Base-by-base conservation (phyloP, 2,888 invertebrate genomes). In the Tetragnatha montana region DNA sequence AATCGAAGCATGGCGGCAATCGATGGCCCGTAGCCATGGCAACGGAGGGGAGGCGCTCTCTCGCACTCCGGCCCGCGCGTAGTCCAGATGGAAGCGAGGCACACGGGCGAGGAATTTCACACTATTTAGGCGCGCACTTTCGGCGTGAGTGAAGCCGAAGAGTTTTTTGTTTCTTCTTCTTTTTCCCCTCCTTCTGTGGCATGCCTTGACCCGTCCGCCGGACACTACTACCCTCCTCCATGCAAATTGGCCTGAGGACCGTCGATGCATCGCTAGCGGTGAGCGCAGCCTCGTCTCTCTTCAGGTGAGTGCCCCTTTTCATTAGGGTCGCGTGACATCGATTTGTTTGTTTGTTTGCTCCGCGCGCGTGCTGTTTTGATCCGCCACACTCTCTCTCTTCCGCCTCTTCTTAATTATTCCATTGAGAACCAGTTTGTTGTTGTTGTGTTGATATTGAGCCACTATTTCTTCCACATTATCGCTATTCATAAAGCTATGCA, bases 1-100 rank as follows among this genome's bases (percentile, higher is more conserved):
- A 91, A 91, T 91, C 88, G 91, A 91, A 91, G 91, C 88, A 86
- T 88, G 91, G 88, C 81, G 71, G 88, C 88, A 88, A 91, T 91
- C 91, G 91, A 91, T 91, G 91, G 74, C 70, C 73, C 81, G 91
- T 91, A 51, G 73, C 87, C 87, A 89, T 89, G 88, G 89, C 51
- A 49, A 89, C 35, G 74, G 85, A 73, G 70, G 82, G 69, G 81
- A 14, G 60, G 60, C 14, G 60, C 4, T 60, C 14, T 74, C 50
- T 82, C 73, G 79, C 60, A 68, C 68, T 51, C 47, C 47, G 69
- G 69, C 21, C 47, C 70, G 75, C 14, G 81, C 21, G 60, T 74
- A 89, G 81, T 89, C 89, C 89, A 89, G 89, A 89, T 81, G 89
- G 89, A 85, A 81, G 76, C 76, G 81, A 71, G 84, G 85, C 70